A percentile compares a stretch with the other conserved stretches of the same genome.
Evolutionary conservation across 2,888 invertebrate species (phyloP).

Genomic region (Panzeria rudis): DNA sequence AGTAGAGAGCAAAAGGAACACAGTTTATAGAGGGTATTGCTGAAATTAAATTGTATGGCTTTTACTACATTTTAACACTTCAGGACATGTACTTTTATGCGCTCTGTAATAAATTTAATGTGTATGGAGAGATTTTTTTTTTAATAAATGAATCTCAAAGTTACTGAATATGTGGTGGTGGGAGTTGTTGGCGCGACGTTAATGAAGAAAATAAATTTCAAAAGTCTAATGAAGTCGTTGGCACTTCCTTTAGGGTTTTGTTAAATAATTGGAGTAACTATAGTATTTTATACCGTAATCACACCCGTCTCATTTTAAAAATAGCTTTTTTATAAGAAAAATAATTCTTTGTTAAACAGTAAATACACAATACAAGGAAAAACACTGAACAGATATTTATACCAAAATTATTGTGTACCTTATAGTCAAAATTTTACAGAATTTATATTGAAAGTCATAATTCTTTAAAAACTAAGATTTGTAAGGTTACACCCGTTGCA

Average conservation of each 20-base stretch:
- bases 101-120: conserved; percentile 10
- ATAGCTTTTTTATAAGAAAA: too few relatives aligned
- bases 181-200: neutral
- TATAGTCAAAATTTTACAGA: too few relatives aligned
- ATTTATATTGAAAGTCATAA: too few relatives aligned
- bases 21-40: neutral
- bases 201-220: neutral
- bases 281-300: too few relatives aligned
- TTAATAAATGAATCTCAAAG: conserved; percentile 2
- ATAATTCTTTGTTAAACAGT: too few relatives aligned
- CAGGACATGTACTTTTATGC: conserved; percentile 12
- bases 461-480: too few relatives aligned
- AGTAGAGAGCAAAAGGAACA: neutral
- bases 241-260: conserved; percentile 14
- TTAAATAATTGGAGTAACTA: too few relatives aligned
- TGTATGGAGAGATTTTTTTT: neutral
- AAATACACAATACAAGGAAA: too few relatives aligned
- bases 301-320: too few relatives aligned
- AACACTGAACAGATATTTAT: too few relatives aligned
- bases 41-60: conserved; percentile 54
- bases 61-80: conserved; percentile 36
- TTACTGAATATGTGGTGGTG: neutral
- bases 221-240: conserved; percentile 31
- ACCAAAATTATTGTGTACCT: too few relatives aligned
- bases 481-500: too few relatives aligned